phyloP scores from a whole-genome alignment of 2,113 vertebrate species.

The Ameiurus melas region DNA sequence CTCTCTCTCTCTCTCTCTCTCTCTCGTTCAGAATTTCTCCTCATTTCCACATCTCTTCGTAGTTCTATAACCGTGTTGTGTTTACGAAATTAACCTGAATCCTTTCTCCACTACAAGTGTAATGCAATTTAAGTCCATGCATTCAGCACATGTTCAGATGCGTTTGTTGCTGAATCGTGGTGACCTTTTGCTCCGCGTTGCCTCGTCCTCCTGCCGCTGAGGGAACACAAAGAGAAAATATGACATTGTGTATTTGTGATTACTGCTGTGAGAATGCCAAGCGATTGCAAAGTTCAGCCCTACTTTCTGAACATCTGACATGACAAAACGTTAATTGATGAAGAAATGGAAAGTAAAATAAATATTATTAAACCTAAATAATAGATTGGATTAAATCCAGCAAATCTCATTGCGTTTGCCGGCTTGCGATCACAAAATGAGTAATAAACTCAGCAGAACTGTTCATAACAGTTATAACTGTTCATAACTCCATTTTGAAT shows the following conservation, averaged over 20 bases:
- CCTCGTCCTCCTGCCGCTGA: conserved; percentile 60
- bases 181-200: conserved; percentile 78
- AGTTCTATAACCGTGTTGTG: conserved; percentile 88
- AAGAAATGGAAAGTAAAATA: conserved; percentile 10
- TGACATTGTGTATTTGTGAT: conserved; percentile 45
- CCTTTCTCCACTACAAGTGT: conserved; percentile 90
- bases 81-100: conserved; percentile 99
- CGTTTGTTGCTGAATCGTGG: conserved; percentile 88
- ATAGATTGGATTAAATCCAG: neutral
- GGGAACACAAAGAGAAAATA: conserved; percentile 36
- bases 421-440: neutral
- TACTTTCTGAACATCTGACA: conserved; percentile 1
- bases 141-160: conserved; percentile 77
- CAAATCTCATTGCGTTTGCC: neutral
- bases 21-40: conserved; percentile 72
- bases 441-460: neutral
- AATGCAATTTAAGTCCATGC: conserved; percentile 94
- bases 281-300: neutral
- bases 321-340: neutral
- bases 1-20: neutral
- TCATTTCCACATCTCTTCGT: conserved; percentile 86
- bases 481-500: neutral
- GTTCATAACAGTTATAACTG: neutral
- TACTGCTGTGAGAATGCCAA: conserved; percentile 35
- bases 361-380: neutral